phyloP scores from a whole-genome alignment of 1,140 invertebrate genomes.

The Ctenoplectra terminalis region DNA sequence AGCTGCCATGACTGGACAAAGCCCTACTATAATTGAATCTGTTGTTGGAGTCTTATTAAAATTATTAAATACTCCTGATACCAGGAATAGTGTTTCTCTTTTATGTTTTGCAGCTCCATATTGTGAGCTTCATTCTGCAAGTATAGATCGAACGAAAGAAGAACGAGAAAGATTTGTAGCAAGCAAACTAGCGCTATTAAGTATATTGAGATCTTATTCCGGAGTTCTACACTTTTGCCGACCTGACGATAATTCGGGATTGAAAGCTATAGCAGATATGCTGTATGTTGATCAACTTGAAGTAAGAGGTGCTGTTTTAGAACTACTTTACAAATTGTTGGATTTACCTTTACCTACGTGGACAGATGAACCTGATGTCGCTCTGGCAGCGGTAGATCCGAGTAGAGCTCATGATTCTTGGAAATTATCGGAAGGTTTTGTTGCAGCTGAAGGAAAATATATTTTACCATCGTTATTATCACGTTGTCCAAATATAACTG shows the following conservation, averaged over 20 bases:
- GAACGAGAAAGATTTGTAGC: constrained; percentile 92
- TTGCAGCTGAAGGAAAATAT: constrained; percentile 92
- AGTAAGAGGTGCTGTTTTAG: constrained; percentile 94
- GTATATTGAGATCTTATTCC: constrained; percentile 94
- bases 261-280: constrained; percentile 93
- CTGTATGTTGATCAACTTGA: constrained; percentile 94
- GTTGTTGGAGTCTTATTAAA: constrained; percentile 93
- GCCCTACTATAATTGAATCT: constrained; percentile 91
- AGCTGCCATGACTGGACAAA: constrained; percentile 91
- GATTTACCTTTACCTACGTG: constrained; percentile 93
- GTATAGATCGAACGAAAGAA: constrained; percentile 86
- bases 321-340: constrained; percentile 95
- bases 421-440: constrained; percentile 95
- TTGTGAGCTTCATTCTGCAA: constrained; percentile 93
- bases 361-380: constrained; percentile 95
- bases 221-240: constrained; percentile 94
- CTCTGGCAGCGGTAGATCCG: constrained; percentile 93
- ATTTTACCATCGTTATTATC: constrained; percentile 92
- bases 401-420: constrained; percentile 90
- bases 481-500: constrained; percentile 93
- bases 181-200: constrained; percentile 92
- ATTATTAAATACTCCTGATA: constrained; percentile 93
- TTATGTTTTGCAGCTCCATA: constrained; percentile 94
- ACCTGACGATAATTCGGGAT: constrained; percentile 87
- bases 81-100: constrained; percentile 91